Evolutionary conservation across 53 echinoderm and acorn worm species (phyloP), one percentile per base, ranked within the genome.

Genomic region (Zoroaster sp.): DNA sequence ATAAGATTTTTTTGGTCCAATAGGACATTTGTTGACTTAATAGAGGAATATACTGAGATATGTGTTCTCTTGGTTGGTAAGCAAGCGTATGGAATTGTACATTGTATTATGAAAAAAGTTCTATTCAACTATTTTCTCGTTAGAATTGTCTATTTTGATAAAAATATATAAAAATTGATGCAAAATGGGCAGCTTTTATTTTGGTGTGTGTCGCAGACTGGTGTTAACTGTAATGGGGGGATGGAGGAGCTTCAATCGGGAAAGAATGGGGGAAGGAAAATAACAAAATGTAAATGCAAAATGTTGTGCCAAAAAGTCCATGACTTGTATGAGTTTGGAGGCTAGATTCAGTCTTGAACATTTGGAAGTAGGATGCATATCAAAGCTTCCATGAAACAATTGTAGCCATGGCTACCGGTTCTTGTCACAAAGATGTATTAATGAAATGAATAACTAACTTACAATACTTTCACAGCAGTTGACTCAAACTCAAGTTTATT

Each of bases 61-160:
- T 44, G 68, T 45, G 31, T 76, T 17, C 3, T 18, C 40, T 20
- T 69, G 69, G 47, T 85, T n/a, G 71, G 71, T 85, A 46, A 69
- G 34, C 43, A 41, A 83, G 45, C 69, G 23, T 41, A 47, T 37
- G 34, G 70, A n/a, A 85, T 85, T 85, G 85, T 85, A 85, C 71
- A 85, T 85, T 85, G 85, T 85, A 85, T 85, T 71, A 85, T 70
- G 66, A 43, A 69, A 85, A 85, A 70, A 85, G 85, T 85, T 85
- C 85, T 85, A 85, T 71, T 85, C 85, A 85, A 71, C 69, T 85
- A 85, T 85, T 85, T 85, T 85, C 70, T 85, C 85, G 69, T 85
- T 85, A 85, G 85, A 85, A 69, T 71, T 85, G 85, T 85, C 85
- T 85, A 85, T 85, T 85, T 85, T 85, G 85, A 85, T 85, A 85